A percentile compares a stretch with the other conserved stretches of the same genome.
phyloP scores from a whole-genome alignment of 2,797 vertebrate genomes.

The Myiotriccus ornatus region DNA sequence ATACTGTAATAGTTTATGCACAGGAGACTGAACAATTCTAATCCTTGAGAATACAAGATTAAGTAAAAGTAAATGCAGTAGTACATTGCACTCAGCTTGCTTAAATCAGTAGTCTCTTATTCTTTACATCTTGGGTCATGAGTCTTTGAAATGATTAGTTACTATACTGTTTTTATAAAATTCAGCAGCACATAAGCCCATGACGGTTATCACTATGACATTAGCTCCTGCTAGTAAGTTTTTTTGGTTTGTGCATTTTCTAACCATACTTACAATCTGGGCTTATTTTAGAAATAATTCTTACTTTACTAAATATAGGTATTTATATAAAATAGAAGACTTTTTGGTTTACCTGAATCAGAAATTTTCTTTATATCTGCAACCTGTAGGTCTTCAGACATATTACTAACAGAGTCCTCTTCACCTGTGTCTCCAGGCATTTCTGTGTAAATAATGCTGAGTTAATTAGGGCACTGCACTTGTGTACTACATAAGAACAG shows the following conservation, averaged over 20 bases:
- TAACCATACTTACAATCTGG: not conserved
- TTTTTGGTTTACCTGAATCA: slow-evolving; percentile 57
- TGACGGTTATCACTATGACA: not conserved
- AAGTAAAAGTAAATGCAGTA: not conserved
- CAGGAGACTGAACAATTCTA: not conserved
- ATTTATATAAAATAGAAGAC: not conserved
- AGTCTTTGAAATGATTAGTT: not conserved
- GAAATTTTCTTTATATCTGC: slow-evolving; percentile 56
- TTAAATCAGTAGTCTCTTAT: not conserved
- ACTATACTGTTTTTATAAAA: not conserved
- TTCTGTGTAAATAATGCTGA: slow-evolving; percentile 57
- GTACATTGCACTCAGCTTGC: not conserved
- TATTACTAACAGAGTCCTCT: slow-evolving; percentile 54
- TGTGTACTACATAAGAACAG: not conserved
- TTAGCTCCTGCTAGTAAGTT: not conserved
- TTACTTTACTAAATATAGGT: not conserved
- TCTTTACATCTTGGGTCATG: not conserved
- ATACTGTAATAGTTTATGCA: not conserved
- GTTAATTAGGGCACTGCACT: not conserved
- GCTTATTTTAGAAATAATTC: not conserved
- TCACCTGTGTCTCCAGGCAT: slow-evolving; percentile 51
- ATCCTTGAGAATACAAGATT: not conserved
- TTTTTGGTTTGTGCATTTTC: not conserved
- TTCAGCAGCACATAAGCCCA: not conserved
- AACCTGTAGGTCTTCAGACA: slow-evolving; percentile 48